Percentiles rank a stretch among this genome's conserved stretches.
Evolutionary conservation across 1,140 invertebrate species (phyloP).

Genomic region (Piezodorus guildinii): DNA sequence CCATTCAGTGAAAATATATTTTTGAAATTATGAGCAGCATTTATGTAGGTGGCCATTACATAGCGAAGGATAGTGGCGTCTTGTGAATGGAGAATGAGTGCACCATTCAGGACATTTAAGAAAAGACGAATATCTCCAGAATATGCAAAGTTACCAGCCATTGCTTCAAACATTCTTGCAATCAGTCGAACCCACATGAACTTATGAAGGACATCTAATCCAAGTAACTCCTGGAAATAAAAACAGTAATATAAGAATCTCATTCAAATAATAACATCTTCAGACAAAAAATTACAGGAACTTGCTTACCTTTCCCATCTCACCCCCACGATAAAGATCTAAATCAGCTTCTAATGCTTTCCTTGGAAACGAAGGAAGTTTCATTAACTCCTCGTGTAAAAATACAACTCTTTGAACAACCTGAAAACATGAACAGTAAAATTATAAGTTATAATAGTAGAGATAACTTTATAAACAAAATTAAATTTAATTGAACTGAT

Average conservation of each 20-base stretch:
- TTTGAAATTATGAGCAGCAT: constrained; percentile 95
- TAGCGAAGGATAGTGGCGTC: constrained; percentile 90
- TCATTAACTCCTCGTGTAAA: constrained; percentile 97
- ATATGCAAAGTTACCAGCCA: constrained; percentile 96
- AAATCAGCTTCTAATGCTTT: constrained; percentile 96
- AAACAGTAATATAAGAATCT: neutral
- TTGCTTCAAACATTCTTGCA: constrained; percentile 94
- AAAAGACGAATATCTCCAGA: constrained; percentile 95
- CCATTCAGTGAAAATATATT: constrained; percentile 98
- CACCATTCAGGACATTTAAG: constrained; percentile 93
- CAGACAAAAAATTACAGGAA: neutral
- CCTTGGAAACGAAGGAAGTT: constrained; percentile 93
- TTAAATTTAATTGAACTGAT: no score
- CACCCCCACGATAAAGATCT: constrained; percentile 80
- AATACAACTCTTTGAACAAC: constrained; percentile 94
- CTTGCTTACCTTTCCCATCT: constrained; percentile 63
- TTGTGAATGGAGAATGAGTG: constrained; percentile 92
- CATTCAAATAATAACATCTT: neutral
- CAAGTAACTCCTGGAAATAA: constrained; percentile 63
- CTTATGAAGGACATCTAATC: constrained; percentile 93
- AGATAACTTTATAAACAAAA: neutral
- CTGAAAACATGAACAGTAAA: constrained; percentile 36
- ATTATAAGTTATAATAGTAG: neutral
- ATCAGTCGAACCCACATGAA: constrained; percentile 97
- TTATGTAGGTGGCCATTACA: constrained; percentile 93